Base-by-base conservation (phyloP, 1,140 invertebrate species). In the Zaprionus ornatus region DNA sequence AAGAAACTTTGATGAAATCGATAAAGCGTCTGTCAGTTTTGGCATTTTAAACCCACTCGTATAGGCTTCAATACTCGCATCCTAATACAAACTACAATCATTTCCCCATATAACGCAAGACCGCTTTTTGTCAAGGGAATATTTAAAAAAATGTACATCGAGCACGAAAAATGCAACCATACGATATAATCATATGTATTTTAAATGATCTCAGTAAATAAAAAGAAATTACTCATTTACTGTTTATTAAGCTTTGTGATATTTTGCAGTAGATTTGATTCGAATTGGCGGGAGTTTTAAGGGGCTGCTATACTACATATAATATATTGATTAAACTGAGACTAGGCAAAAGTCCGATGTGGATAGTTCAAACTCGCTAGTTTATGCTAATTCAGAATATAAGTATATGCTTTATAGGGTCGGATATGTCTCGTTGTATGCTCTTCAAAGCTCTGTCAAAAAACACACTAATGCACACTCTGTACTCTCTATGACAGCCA, bases 91-190 rank as follows among this genome's bases (percentile, higher is more conserved):
- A 56, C 42, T 45, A 56, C 25, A 64, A 56, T 42, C 35, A 35
- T 19, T 32, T 27, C 63, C 45, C n/a, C n/a, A 55, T 48, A 72
- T 59, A 73, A 54, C 48, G 64, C 60, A 64, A 72, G 71, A 59
- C 59, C 48, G 85, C 84, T 90, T 88, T 82, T 77, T 88, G 83
- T 84, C 52, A 88, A 80, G 83, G 84, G 77, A 87, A 80, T 60
- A 73, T 21, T 60, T 76, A 40, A 54, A 60, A 42, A 17, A 27
- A 60, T n/a, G 35, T 17, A 42, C 6, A 42, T 42, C 40, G n/a
- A 17, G 40, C 23, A 23, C 12, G 5, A 61, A 62, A 54, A 50
- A 7, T 19, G 45, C 17, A 21, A 50, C 19, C 45, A 50, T 50
- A 23, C 45, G 45, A 21, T 21, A 21, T 50, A 50, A 50, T 19